Percentiles rank a stretch among this genome's conserved stretches.
These are phyloP conservation scores for Agapornis roseicollis DNA, from an alignment of 2,113 vertebrate genomes.

Conservation along the genomic window DNA sequence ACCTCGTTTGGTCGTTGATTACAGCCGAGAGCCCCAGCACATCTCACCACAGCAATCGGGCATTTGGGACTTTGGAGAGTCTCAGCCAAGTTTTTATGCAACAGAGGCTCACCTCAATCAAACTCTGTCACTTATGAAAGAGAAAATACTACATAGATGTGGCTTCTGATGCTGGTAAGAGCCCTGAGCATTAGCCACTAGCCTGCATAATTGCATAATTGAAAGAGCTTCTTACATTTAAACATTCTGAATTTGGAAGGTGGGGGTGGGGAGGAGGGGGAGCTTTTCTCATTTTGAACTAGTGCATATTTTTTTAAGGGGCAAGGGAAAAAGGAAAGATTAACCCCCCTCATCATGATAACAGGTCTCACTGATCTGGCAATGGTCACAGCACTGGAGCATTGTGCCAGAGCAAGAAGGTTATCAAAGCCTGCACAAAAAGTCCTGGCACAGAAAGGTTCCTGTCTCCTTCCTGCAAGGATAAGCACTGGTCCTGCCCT, in stretches of 20 bases:
- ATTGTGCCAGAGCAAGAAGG: neutral
- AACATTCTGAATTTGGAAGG: neutral
- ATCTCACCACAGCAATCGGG: neutral
- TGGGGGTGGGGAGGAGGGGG: fast-evolving
- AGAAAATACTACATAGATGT: neutral
- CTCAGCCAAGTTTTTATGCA: constrained; percentile 28
- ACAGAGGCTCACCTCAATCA: neutral
- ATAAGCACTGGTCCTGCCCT: neutral
- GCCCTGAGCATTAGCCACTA: neutral
- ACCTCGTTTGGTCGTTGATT: fast-evolving
- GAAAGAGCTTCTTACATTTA: neutral
- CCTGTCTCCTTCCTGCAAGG: fast-evolving
- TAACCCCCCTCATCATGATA: neutral
- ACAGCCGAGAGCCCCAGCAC: neutral
- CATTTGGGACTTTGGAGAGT: neutral
- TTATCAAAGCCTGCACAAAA: neutral
- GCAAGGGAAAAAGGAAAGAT: neutral
- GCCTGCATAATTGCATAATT: neutral
- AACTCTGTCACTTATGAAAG: neutral
- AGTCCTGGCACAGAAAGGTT: neutral
- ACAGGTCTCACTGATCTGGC: fast-evolving
- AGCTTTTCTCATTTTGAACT: neutral
- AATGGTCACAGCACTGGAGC: neutral
- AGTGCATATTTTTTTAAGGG: neutral
- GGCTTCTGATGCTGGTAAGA: neutral